phyloP scores from a whole-genome alignment of 1,140 invertebrate genomes.

The Zophobas morio region DNA sequence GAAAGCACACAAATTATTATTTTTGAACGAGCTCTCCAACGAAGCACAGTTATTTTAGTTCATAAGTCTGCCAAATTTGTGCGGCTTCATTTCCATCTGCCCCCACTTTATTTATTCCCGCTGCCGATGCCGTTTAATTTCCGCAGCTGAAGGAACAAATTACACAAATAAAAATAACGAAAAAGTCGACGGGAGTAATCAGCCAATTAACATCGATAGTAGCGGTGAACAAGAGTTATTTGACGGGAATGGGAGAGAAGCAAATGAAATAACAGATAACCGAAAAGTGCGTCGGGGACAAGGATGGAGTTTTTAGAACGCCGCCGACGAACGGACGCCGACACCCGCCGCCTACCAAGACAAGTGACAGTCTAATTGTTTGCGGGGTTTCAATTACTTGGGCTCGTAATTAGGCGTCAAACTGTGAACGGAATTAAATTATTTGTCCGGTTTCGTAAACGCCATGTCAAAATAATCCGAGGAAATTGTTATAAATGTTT shows the following conservation, averaged over 20 bases:
- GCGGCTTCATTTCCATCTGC: neutral
- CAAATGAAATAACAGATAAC: conserved; percentile 15
- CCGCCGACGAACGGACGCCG: conserved; percentile 54
- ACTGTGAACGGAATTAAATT: conserved; percentile 67
- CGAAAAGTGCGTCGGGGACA: conserved; percentile 20
- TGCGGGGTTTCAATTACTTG: conserved; percentile 66
- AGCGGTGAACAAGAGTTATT: conserved; percentile 46
- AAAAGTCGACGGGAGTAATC: conserved; percentile 28
- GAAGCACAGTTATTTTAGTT: too few species aligned
- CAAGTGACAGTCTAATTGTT: conserved; percentile 66
- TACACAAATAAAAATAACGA: conserved; percentile 36
- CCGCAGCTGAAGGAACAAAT: conserved; percentile 39
- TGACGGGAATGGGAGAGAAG: conserved; percentile 14
- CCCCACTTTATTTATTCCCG: conserved; percentile 3
- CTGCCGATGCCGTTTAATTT: conserved; percentile 27
- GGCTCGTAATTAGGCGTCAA: conserved; percentile 65
- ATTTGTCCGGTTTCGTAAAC: conserved; percentile 64
- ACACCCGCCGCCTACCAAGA: conserved; percentile 61
- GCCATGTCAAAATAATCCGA: conserved; percentile 51
- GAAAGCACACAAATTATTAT: too few species aligned
- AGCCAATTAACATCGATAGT: conserved; percentile 43
- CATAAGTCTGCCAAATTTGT: neutral
- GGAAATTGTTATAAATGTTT: conserved; percentile 60
- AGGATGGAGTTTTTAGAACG: conserved; percentile 23
- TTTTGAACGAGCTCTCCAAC: too few species aligned